These are phyloP conservation scores for Progne subis DNA, from an alignment of 2,113 vertebrate species.

Conservation along the genomic window DNA sequence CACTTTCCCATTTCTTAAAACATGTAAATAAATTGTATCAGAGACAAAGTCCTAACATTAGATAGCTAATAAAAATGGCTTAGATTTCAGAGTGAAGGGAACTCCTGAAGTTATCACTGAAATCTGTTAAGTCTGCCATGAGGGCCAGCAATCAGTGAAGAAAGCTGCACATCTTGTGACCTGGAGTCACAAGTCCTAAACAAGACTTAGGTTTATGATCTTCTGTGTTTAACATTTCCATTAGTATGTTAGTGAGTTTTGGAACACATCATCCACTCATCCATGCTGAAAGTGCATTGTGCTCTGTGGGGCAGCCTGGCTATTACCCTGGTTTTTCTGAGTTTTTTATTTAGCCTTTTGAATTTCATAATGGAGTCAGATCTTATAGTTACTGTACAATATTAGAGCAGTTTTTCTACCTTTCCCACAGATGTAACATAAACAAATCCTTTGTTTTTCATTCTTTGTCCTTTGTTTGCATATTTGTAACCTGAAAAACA, in stretches of 20 bases:
- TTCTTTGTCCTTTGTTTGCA: no score
- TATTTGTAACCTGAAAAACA: no score
- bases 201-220: not conserved
- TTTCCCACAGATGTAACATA: no score
- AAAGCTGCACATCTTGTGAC: not conserved
- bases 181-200: not conserved
- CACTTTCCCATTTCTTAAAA: conserved; percentile 29
- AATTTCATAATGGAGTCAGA: no score
- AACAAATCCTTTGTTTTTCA: no score
- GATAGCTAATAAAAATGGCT: not conserved
- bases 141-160: not conserved
- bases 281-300: rapidly evolving
- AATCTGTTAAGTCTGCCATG: not conserved
- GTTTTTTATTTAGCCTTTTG: no score
- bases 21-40: conserved; percentile 17
- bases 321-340: no score
- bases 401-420: no score
- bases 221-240: not conserved
- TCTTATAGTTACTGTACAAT: no score
- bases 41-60: not conserved
- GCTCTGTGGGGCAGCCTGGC: not conserved
- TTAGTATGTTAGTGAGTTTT: not conserved
- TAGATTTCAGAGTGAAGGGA: not conserved
- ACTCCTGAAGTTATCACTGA: not conserved
- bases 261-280: not conserved